A percentile compares a stretch with the other conserved stretches of the same genome.
These are phyloP conservation scores for Eubasilissa regina DNA, from an alignment of 1,140 invertebrate genomes.

Conservation along the genomic window DNA sequence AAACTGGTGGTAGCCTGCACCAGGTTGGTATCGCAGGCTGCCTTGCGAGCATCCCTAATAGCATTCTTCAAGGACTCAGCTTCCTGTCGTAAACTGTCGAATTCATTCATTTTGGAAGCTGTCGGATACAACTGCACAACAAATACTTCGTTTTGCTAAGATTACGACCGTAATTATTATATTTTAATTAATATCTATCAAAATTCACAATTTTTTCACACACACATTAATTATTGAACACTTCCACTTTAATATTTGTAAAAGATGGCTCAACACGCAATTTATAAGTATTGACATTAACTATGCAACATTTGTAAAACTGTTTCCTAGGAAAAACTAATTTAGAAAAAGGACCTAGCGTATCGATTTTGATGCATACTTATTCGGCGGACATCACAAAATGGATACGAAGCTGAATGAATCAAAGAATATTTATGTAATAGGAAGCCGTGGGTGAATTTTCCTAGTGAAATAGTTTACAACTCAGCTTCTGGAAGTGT, in stretches of 20 bases:
- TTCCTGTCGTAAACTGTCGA: slow-evolving; percentile 96
- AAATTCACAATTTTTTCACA: too few species aligned
- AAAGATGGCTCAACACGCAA: too few species aligned
- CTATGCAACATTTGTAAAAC: neutral
- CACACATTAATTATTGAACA: too few species aligned
- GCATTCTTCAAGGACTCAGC: slow-evolving; percentile 97
- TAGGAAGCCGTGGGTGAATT: too few species aligned
- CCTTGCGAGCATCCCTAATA: slow-evolving; percentile 95
- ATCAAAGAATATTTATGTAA: too few species aligned
- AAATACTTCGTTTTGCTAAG: too few species aligned
- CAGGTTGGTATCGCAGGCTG: slow-evolving; percentile 92
- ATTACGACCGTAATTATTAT: too few species aligned
- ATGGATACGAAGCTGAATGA: slow-evolving; percentile 12
- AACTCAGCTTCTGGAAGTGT: too few species aligned
- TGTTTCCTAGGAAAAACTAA: slow-evolving; percentile 9
- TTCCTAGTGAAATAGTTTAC: too few species aligned
- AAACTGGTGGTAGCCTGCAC: slow-evolving; percentile 88
- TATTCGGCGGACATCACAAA: neutral
- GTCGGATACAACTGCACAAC: neutral
- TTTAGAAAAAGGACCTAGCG: neutral
- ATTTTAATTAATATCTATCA: too few species aligned
- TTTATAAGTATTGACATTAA: too few species aligned
- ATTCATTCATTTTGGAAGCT: slow-evolving; percentile 85
- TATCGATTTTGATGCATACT: slow-evolving; percentile 33
- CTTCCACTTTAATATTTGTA: too few species aligned